A percentile compares a stretch with the other conserved stretches of the same genome.
Conservation (phyloP, 2,113 vertebrate species). For the Bostrychus sinensis region DNA sequence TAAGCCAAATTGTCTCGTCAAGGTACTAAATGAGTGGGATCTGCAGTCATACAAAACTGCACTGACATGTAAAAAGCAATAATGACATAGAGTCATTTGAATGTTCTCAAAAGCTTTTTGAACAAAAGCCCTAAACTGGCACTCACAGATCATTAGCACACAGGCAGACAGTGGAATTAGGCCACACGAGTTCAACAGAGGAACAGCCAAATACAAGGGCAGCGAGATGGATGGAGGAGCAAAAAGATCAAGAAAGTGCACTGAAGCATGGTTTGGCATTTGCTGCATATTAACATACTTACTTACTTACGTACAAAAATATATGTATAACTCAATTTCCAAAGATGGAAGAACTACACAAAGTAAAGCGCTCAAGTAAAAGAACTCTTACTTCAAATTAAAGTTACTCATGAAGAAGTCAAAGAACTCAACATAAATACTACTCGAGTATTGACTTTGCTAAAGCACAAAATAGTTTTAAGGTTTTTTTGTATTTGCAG, state of each 20-base stretch:
- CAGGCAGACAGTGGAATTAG: slow-evolving; percentile 2
- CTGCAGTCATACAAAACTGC: background rate
- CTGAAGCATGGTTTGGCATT: too few relatives aligned
- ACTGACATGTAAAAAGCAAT: background rate
- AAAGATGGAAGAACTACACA: too few relatives aligned
- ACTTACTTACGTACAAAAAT: too few relatives aligned
- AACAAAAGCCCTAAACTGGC: slow-evolving; percentile 1
- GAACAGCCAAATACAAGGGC: slow-evolving; percentile 22
- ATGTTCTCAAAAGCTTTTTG: slow-evolving; percentile 2
- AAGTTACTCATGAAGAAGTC: too few relatives aligned
- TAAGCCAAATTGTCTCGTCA: background rate
- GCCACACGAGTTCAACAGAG: slow-evolving; percentile 8
- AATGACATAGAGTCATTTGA: background rate
- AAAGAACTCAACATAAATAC: too few relatives aligned
- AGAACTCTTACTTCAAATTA: too few relatives aligned
- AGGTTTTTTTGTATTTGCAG: too few relatives aligned
- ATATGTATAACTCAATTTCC: too few relatives aligned
- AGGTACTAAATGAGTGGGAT: background rate
- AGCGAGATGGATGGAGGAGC: slow-evolving; percentile 4
- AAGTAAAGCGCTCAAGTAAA: too few relatives aligned
- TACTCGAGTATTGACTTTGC: too few relatives aligned
- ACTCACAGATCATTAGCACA: slow-evolving; percentile 19
- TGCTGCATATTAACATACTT: too few relatives aligned
- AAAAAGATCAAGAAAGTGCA: background rate
- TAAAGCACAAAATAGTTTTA: too few relatives aligned